Conservation (phyloP, 2,888 invertebrate genomes). For the Calliopum simillimum region DNA sequence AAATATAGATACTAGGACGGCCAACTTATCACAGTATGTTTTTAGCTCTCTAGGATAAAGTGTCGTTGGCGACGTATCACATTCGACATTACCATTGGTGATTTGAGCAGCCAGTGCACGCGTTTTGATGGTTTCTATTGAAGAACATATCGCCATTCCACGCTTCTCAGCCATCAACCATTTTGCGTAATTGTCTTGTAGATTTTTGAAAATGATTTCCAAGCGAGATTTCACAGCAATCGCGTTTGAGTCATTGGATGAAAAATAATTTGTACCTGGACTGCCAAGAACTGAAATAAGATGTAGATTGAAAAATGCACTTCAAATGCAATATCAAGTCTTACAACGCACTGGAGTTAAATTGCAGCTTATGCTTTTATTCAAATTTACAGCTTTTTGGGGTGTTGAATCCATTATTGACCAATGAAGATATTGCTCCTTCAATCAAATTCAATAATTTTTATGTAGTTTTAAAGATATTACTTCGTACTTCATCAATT, state of each 20-base stretch:
- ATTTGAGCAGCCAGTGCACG: slow-evolving; percentile 51
- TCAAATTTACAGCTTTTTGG: slow-evolving; percentile 16
- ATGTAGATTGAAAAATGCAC: not conserved
- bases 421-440: no score
- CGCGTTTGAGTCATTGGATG: slow-evolving; percentile 49
- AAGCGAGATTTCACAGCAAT: slow-evolving; percentile 53
- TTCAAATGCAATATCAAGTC: not conserved
- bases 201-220: slow-evolving; percentile 50
- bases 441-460: no score
- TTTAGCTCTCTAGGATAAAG: slow-evolving; percentile 56
- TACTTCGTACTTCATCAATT: no score
- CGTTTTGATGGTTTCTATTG: slow-evolving; percentile 61
- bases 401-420: slow-evolving; percentile 45
- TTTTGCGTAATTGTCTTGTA: slow-evolving; percentile 58
- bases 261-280: slow-evolving; percentile 44
- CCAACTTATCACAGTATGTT: slow-evolving; percentile 57
- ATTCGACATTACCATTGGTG: slow-evolving; percentile 2
- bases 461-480: no score
- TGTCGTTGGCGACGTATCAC: slow-evolving; percentile 1
- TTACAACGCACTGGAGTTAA: slow-evolving; percentile 60
- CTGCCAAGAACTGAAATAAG: slow-evolving; percentile 53
- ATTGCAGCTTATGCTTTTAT: slow-evolving; percentile 13
- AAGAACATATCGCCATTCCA: slow-evolving; percentile 57
- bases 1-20: slow-evolving; percentile 58
- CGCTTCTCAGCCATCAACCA: slow-evolving; percentile 63